These are phyloP conservation scores for Napeogenes sylphis DNA, from an alignment of 2,888 invertebrate species.

Conservation along the genomic window DNA sequence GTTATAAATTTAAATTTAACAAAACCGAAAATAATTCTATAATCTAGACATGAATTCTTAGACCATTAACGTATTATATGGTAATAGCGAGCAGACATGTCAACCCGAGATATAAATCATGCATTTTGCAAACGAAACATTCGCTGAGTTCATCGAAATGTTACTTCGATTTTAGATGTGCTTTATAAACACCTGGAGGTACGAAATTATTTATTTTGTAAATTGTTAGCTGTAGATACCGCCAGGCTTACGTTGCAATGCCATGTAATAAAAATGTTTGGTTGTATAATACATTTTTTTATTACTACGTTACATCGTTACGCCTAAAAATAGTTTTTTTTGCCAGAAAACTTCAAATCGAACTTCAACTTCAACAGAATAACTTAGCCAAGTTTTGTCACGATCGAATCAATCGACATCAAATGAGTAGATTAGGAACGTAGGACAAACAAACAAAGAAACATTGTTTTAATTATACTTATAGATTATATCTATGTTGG, in stretches of 20 bases:
- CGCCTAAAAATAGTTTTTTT: no score
- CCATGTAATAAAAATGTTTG: conserved; percentile 2
- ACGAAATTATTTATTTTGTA: conserved; percentile 16
- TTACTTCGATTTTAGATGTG: conserved; percentile 44
- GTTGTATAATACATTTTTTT: not conserved
- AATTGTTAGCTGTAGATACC: conserved; percentile 21
- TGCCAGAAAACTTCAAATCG: no score
- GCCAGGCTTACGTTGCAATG: no score
- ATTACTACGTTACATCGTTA: no score
- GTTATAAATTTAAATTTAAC: not conserved
- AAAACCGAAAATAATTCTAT: not conserved
- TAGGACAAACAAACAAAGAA: no score
- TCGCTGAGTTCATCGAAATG: conserved; percentile 54
- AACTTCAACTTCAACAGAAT: no score
- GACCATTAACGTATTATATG: conserved; percentile 12
- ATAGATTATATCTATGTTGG: no score
- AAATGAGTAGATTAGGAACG: no score
- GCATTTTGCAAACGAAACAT: conserved; percentile 56
- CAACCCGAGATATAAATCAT: conserved; percentile 59
- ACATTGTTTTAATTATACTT: no score
- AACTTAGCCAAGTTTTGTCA: no score
- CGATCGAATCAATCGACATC: no score
- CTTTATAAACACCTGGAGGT: conserved; percentile 17
- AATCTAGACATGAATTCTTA: not conserved
- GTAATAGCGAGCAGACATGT: conserved; percentile 21